Evolutionary conservation across 2,113 vertebrate species (phyloP).

Genomic region (Tricholaema leucomelas): DNA sequence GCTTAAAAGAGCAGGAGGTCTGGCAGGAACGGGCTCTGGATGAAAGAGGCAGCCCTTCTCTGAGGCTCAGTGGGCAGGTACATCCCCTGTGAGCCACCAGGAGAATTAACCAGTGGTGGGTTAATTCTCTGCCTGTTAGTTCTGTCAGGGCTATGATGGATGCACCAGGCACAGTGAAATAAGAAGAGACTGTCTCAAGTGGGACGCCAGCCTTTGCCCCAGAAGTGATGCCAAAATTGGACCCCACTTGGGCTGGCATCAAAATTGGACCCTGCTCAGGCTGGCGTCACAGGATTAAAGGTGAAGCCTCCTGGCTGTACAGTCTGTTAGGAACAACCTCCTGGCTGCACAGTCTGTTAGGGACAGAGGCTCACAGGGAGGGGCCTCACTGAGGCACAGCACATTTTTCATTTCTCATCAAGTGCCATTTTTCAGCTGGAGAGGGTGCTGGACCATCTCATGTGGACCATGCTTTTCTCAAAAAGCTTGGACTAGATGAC

Average conservation of each 20-base stretch:
- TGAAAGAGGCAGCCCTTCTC: not conserved
- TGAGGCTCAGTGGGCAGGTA: not conserved
- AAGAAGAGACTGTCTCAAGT: not conserved
- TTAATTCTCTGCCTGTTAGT: not conserved
- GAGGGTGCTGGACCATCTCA: too few species aligned
- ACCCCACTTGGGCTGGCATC: not conserved
- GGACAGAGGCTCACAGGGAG: not conserved
- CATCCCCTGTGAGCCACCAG: not conserved
- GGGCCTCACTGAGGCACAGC: not conserved
- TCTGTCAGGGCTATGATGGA: not conserved
- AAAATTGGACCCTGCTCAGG: not conserved
- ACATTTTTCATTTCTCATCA: not conserved
- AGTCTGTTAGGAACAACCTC: not conserved
- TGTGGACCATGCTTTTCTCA: too few species aligned
- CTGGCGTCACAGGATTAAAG: slow-evolving; percentile 15
- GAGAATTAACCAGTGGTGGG: not conserved
- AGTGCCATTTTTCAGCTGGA: not conserved
- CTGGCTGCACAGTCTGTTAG: not conserved
- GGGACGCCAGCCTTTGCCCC: not conserved
- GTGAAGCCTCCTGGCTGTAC: slow-evolving; percentile 36
- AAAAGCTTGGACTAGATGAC: too few species aligned
- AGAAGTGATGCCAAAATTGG: not conserved
- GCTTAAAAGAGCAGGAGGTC: slow-evolving; percentile 49
- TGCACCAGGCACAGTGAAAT: not conserved
- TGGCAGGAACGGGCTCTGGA: slow-evolving; percentile 22